A percentile compares a stretch with the other conserved stretches of the same genome.
Evolutionary conservation across 2,797 vertebrate species (phyloP).

Genomic region (Chaunax sp.): DNA sequence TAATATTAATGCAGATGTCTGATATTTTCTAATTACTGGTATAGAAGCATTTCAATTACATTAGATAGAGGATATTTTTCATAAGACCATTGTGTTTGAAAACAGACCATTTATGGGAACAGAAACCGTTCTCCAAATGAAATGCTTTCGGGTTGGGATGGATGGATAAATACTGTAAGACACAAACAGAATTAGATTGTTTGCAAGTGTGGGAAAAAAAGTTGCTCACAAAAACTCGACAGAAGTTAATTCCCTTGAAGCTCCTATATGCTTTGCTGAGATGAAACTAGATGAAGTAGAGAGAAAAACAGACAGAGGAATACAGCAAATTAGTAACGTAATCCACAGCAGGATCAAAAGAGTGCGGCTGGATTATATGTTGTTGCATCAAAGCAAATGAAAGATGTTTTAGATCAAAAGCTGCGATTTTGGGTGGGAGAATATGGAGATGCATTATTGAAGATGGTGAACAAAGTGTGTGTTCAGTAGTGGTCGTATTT

Average conservation of each 20-base stretch:
- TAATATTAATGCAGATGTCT: too few relatives aligned
- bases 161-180: background rate
- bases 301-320: constrained; percentile 48
- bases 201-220: constrained; percentile 20
- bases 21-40: too few relatives aligned
- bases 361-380: constrained; percentile 77
- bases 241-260: constrained; percentile 50
- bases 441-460: constrained; percentile 89
- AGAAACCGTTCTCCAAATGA: constrained; percentile 7
- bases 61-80: too few relatives aligned
- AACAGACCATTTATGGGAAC: background rate
- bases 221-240: constrained; percentile 23
- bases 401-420: constrained; percentile 84
- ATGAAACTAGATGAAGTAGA: constrained; percentile 60
- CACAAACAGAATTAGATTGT: constrained; percentile 29
- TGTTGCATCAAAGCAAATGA: constrained; percentile 80
- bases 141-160: background rate
- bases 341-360: constrained; percentile 81
- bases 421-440: constrained; percentile 77
- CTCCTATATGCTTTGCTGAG: constrained; percentile 41
- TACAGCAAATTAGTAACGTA: constrained; percentile 80
- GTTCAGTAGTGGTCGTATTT: constrained; percentile 74
- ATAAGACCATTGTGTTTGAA: background rate
- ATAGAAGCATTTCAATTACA: too few relatives aligned
- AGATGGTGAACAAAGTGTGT: constrained; percentile 74